These are phyloP conservation scores for Cephus spinipes DNA, from an alignment of 2,888 invertebrate genomes.

Conservation along the genomic window DNA sequence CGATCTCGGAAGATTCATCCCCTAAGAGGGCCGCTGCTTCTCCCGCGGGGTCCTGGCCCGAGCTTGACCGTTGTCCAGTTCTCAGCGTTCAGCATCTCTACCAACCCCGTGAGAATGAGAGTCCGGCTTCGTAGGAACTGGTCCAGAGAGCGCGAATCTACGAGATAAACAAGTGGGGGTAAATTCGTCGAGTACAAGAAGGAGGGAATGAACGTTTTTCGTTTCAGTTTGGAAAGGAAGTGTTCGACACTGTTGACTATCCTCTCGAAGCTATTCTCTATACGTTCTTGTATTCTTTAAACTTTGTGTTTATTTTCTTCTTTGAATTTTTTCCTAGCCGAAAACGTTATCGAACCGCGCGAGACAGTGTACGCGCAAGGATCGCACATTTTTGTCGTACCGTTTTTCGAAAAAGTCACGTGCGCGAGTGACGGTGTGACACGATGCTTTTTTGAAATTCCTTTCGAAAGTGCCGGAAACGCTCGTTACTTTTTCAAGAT, in stretches of 20 bases:
- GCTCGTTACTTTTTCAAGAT: not conserved
- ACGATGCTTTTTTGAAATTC: not conserved
- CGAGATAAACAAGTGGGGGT: slow-evolving; percentile 22
- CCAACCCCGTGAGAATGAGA: slow-evolving; percentile 48
- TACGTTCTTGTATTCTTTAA: not conserved
- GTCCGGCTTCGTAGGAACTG: slow-evolving; percentile 53
- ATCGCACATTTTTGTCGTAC: not conserved
- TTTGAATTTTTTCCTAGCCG: not conserved
- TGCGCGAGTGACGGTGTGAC: not conserved
- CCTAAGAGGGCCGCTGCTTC: slow-evolving; percentile 9
- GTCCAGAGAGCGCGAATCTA: slow-evolving; percentile 57
- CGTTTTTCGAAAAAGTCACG: not conserved
- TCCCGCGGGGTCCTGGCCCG: slow-evolving; percentile 6
- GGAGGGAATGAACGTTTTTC: slow-evolving; percentile 30
- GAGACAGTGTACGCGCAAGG: not conserved
- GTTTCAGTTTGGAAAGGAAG: slow-evolving; percentile 32
- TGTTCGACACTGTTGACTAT: not conserved
- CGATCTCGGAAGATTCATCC: slow-evolving; percentile 56
- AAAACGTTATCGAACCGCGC: not conserved
- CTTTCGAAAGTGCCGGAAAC: not conserved
- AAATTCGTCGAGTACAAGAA: slow-evolving; percentile 28
- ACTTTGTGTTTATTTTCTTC: not conserved
- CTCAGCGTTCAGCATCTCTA: slow-evolving; percentile 58
- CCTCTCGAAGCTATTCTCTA: not conserved
- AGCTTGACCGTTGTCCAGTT: slow-evolving; percentile 66